These are phyloP conservation scores for Rotaria socialis DNA, from an alignment of 2,888 invertebrate species.

Conservation along the genomic window DNA sequence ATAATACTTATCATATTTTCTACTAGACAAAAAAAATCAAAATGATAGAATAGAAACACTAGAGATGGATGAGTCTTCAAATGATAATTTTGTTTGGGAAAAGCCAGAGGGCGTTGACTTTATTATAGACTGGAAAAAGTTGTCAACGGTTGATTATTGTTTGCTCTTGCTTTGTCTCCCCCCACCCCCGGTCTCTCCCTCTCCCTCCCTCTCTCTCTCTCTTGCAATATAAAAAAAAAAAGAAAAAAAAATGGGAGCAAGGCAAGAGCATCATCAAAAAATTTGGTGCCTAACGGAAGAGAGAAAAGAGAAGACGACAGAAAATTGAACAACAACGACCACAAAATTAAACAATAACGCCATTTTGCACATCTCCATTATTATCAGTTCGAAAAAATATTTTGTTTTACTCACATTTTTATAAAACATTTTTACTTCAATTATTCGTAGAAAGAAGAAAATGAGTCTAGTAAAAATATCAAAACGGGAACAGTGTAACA, in stretches of 20 bases:
- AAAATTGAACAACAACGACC: conserved; percentile 1
- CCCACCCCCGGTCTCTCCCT: no score
- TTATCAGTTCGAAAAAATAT: not conserved
- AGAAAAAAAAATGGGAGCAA: not conserved
- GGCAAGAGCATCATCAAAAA: not conserved
- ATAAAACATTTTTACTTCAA: not conserved
- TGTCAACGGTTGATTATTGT: not conserved
- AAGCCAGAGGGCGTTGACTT: not conserved
- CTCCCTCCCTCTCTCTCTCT: no score
- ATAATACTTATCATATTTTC: not conserved
- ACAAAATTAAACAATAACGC: not conserved
- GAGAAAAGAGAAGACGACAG: not conserved
- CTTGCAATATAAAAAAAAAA: not conserved
- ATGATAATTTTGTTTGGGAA: not conserved
- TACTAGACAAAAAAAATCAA: not conserved
- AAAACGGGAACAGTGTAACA: not conserved
- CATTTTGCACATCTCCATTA: not conserved
- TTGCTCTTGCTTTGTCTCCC: not conserved
- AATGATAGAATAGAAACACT: not conserved
- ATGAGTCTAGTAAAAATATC: not conserved
- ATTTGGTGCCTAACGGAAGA: not conserved
- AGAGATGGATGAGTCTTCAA: not conserved
- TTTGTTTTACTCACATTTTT: not conserved
- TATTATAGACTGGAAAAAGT: not conserved
- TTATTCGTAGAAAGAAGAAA: not conserved